Evolutionary conservation across 2,888 invertebrate genomes (phyloP).

Genomic region (Plemyria rubiginata): DNA sequence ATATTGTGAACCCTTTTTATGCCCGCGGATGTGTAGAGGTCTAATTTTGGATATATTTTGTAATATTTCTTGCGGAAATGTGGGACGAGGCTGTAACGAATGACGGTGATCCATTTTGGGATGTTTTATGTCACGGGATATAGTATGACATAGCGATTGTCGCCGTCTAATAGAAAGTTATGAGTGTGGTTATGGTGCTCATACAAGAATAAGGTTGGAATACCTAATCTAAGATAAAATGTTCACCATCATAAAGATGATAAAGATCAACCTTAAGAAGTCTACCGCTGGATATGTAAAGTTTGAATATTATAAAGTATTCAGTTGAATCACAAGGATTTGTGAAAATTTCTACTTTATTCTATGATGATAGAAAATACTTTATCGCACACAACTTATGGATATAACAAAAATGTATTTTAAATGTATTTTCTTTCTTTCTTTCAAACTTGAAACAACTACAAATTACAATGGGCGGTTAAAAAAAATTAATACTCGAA

Average conservation of each 20-base stretch:
- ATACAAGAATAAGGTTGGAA: conserved; percentile 10
- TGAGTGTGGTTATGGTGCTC: conserved; percentile 15
- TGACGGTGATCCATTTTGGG: conserved; percentile 30
- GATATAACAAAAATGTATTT: too few relatives aligned
- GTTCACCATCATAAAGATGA: background rate
- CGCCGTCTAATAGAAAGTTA: conserved; percentile 23
- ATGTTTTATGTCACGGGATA: conserved; percentile 30
- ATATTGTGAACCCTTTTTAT: conserved; percentile 66
- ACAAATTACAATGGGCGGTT: too few relatives aligned
- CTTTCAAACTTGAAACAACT: too few relatives aligned
- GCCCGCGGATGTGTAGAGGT: conserved; percentile 51
- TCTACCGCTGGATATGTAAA: background rate
- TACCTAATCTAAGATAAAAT: conserved; percentile 4
- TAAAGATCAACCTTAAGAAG: background rate
- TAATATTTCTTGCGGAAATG: conserved; percentile 49
- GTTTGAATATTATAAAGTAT: too few relatives aligned
- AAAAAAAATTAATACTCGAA: too few relatives aligned
- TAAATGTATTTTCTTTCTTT: too few relatives aligned
- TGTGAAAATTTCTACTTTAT: too few relatives aligned
- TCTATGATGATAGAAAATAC: too few relatives aligned
- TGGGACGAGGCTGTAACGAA: conserved; percentile 32
- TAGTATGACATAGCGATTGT: conserved; percentile 29
- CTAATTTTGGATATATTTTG: conserved; percentile 56
- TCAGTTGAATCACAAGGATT: too few relatives aligned
- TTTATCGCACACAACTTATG: too few relatives aligned